Evolutionary conservation across 2,888 invertebrate genomes (phyloP), one percentile per base, ranked within the genome.

Genomic region (Arge pagana): DNA sequence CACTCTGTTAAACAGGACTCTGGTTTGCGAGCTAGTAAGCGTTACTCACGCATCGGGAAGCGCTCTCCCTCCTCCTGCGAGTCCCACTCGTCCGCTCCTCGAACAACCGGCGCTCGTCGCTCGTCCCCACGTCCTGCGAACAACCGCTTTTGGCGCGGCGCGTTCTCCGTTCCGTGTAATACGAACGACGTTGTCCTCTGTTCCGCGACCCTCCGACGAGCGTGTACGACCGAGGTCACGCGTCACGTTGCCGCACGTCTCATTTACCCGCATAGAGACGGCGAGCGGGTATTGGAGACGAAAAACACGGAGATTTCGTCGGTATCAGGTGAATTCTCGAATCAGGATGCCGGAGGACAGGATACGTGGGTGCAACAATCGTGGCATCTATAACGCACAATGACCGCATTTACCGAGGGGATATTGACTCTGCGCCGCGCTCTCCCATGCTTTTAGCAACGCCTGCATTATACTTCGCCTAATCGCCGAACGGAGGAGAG

Each of bases 11-110:
- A 76, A 74, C 76, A 73, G 71, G 31, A 68, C 71, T 51, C 56
- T 59, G 57, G 61, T 63, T 63, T 62, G 63, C 72, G 71, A 70
- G 73, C 64, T 60, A 45, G 45, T 45, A 45, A 72, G 70, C 70
- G 74, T 76, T 76, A 76, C 73, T 75, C 71, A 76, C 74, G 76
- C 74, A 74, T 76, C 76, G 76, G 69, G 72, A 73, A 72, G 73
- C 72, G 68, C 45, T 35, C 72, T 74, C 71, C 73, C 73, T 71
- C 68, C 72, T 68, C 72, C 73, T 70, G 72, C 71, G 71, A 61
- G 58, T 57, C 59, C 59, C 53, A 41, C 48, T 42, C 31, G 35
- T 19, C 30, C 39, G 4, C 23, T 37, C 15, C 48, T 26, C 36
- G n/a, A 26, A 35, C 21, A 45, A 45, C 45, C 45, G 18, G 8